Conservation (phyloP, 2,113 vertebrate genomes). For the Acrocephalus kingi region DNA sequence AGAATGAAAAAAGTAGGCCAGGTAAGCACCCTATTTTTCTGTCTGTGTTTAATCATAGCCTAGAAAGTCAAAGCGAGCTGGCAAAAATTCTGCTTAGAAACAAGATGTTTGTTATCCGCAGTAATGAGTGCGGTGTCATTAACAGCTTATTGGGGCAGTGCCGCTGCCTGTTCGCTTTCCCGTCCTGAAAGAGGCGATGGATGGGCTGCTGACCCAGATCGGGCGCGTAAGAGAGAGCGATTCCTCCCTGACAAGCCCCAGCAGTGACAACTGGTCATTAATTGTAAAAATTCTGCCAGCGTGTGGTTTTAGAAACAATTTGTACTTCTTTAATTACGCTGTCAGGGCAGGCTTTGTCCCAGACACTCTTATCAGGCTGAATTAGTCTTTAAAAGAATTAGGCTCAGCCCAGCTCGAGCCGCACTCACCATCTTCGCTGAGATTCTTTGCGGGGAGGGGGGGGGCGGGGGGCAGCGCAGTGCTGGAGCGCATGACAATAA, state of each 20-base stretch:
- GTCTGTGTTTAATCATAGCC: background rate
- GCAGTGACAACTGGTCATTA: slow-evolving; percentile 10
- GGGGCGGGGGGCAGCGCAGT: accelerated
- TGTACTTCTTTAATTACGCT: slow-evolving; percentile 33
- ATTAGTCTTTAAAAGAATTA: slow-evolving; percentile 13
- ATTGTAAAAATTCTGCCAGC: slow-evolving; percentile 44
- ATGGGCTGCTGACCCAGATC: slow-evolving; percentile 42
- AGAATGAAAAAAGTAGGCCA: slow-evolving; percentile 4
- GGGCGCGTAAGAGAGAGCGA: background rate
- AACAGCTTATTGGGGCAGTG: slow-evolving; percentile 8
- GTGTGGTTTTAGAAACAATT: slow-evolving; percentile 43
- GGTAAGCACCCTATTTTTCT: background rate
- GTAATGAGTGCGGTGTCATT: slow-evolving; percentile 8
- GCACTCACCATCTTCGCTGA: background rate
- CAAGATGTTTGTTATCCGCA: background rate
- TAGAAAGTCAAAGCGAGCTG: background rate
- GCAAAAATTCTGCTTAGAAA: slow-evolving; percentile 29
- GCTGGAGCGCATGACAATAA: background rate
- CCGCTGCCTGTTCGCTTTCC: background rate
- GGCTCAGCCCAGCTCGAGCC: background rate
- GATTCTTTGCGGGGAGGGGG: background rate
- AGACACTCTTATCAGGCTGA: background rate
- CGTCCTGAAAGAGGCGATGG: background rate
- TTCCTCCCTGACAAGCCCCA: background rate
- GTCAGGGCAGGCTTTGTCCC: background rate